Evolutionary conservation across 2,797 vertebrate genomes (phyloP), one percentile per base, ranked within the genome.

Genomic region (Darevskia mixta): DNA sequence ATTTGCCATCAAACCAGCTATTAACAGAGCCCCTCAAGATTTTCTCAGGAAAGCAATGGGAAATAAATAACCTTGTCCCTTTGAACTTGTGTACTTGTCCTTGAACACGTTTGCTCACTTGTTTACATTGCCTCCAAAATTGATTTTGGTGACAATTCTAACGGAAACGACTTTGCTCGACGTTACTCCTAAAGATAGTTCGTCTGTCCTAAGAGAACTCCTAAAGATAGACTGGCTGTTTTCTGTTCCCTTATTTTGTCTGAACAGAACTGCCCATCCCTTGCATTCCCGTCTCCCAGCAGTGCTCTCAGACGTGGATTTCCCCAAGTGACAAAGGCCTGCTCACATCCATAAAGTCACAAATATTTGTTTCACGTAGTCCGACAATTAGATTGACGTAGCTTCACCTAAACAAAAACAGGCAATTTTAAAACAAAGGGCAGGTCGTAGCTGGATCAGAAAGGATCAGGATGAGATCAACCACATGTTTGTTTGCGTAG

Each of bases 191-290:
- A 35, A 83, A 90, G 32, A 78, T 64, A 88, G 67, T 1, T 3
- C 79, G 43, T 29, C 29, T 75, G 67, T 83, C 32, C 64, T 89
- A 4, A 85, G 67, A 43, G 55, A 64, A 35, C 41, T 55, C 77
- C 71, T 67, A 35, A 85, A 89, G 29, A 71, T 38, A 87, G 79
- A 1, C 3, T 84, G 76, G 41, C 29, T 78, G 82, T 83, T 55
- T 55, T 75, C 69, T 87, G 3, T 78, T 67, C 25, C 64, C 5
- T 79, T 87, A 64, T 89, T 90, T 90, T 91, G 72, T 79, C 85
- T 87, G 84, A 76, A 75, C 27, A 75, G 17, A 29, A 80, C 71
- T 66, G 43, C 25, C 79, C 43, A 38, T 83, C 25, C 4, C 72
- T 89, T 88, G 83, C 15, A 4, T 25, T 23, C 27, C 87, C 79